Evolutionary conservation across 2,797 vertebrate genomes (phyloP).

Genomic region (Eurystomus glaucurus): DNA sequence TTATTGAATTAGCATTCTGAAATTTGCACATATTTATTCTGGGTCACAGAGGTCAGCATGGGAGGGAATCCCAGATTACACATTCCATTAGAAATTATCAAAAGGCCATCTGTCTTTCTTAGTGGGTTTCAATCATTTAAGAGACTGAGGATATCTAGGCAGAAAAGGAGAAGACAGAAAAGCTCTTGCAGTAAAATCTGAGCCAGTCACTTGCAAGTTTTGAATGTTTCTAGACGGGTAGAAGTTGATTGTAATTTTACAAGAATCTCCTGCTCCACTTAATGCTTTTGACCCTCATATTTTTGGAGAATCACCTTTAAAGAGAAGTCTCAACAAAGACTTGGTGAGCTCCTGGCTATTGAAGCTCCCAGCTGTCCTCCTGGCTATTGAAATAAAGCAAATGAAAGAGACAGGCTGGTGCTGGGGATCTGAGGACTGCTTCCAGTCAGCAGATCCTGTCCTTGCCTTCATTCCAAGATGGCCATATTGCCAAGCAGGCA

Average conservation of each 20-base stretch:
- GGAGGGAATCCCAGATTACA: slow-evolving; percentile 41
- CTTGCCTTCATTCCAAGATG: not conserved
- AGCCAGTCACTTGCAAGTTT: not conserved
- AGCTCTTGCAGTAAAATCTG: not conserved
- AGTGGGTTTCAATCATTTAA: slow-evolving; percentile 31
- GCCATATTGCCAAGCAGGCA: not conserved
- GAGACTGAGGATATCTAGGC: slow-evolving; percentile 24
- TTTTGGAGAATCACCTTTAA: not conserved
- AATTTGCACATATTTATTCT: slow-evolving; percentile 35
- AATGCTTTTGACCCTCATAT: not conserved
- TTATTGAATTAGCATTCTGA: slow-evolving; percentile 46
- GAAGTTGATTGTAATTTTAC: not conserved
- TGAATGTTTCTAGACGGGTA: not conserved
- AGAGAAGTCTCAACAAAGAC: not conserved
- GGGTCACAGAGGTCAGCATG: slow-evolving; percentile 46
- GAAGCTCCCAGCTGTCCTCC: not conserved
- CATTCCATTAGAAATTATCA: slow-evolving; percentile 67
- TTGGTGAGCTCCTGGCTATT: not conserved
- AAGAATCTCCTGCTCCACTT: not conserved
- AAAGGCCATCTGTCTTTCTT: slow-evolving; percentile 57
- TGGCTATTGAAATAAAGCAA: not conserved
- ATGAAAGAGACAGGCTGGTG: not conserved
- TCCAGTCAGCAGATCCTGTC: not conserved
- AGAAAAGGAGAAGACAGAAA: slow-evolving; percentile 1
- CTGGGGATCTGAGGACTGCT: not conserved